Conservation (phyloP, 2,888 invertebrate species). For the Netelia inedita region DNA sequence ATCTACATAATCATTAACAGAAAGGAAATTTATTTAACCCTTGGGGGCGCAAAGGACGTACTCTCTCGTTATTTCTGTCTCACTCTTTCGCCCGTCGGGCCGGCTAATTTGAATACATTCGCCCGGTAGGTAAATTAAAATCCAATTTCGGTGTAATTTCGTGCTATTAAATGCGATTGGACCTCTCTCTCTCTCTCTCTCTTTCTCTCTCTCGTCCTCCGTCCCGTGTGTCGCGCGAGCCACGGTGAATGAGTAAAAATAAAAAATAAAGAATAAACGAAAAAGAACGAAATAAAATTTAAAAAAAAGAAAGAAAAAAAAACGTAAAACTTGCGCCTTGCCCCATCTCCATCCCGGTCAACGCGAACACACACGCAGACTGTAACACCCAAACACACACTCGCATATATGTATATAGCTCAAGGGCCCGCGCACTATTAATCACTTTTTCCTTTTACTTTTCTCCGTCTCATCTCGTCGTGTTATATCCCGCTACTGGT, state of each 20-base stretch:
- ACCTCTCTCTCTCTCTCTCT: slow-evolving; percentile 63
- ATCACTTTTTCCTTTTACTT: slow-evolving; percentile 65
- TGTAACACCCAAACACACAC: not conserved
- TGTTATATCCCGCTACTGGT: slow-evolving; percentile 59
- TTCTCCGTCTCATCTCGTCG: slow-evolving; percentile 49
- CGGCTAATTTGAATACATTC: slow-evolving; percentile 84
- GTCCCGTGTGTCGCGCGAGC: slow-evolving; percentile 54
- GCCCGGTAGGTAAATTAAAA: slow-evolving; percentile 83
- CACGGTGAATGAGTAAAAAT: slow-evolving; percentile 19
- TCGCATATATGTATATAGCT: slow-evolving; percentile 10
- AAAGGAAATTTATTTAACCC: slow-evolving; percentile 84
- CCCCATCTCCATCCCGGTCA: slow-evolving; percentile 33
- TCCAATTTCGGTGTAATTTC: slow-evolving; percentile 84
- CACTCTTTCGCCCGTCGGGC: slow-evolving; percentile 51
- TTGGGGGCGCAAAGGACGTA: slow-evolving; percentile 69
- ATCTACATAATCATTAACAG: slow-evolving; percentile 85
- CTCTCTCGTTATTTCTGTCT: slow-evolving; percentile 79
- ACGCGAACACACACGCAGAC: not conserved
- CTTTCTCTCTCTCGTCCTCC: slow-evolving; percentile 38
- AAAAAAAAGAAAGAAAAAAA: slow-evolving; percentile 17
- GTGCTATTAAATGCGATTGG: slow-evolving; percentile 83
- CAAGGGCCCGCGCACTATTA: slow-evolving; percentile 51
- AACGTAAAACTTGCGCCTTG: not conserved
- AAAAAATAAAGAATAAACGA: slow-evolving; percentile 16
- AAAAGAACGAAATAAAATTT: slow-evolving; percentile 8